Percentiles rank a stretch among this genome's conserved stretches.
Conservation (phyloP, 2,797 vertebrate genomes). For the Coilia nasus region DNA sequence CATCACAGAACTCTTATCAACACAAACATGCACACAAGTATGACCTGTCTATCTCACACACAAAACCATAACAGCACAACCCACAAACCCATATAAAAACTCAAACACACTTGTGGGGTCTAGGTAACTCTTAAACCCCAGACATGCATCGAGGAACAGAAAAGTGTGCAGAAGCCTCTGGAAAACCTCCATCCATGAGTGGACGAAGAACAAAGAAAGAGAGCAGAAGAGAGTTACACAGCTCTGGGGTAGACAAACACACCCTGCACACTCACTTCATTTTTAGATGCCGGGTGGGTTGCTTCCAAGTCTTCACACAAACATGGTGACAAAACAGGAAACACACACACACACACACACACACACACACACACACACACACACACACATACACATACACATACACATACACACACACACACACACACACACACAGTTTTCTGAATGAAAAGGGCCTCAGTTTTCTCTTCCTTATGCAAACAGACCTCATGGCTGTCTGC, state of each 20-base stretch:
- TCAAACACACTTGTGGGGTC: background rate
- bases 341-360: background rate
- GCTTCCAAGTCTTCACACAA: conserved; percentile 26
- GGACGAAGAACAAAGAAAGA: background rate
- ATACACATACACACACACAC: conserved; percentile 20
- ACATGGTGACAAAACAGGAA: conserved; percentile 2
- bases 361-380: background rate
- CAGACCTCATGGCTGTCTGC: conserved; percentile 75
- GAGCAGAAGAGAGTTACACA: conserved; percentile 6
- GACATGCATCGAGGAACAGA: background rate
- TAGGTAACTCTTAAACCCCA: background rate
- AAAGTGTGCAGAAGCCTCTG: background rate
- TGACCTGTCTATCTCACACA: background rate
- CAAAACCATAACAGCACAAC: background rate
- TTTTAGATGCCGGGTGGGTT: conserved; percentile 20
- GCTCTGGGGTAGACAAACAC: background rate
- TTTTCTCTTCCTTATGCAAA: conserved; percentile 74
- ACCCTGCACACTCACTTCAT: conserved; percentile 19
- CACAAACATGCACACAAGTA: background rate
- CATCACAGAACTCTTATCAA: background rate
- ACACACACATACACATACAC: background rate
- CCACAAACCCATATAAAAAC: background rate
- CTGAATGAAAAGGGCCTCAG: conserved; percentile 71
- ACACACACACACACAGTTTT: conserved; percentile 26
- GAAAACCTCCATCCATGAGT: background rate